Evolutionary conservation across 2,113 vertebrate genomes (phyloP), one percentile per base, ranked within the genome.

Genomic region (Lasiurus borealis): DNA sequence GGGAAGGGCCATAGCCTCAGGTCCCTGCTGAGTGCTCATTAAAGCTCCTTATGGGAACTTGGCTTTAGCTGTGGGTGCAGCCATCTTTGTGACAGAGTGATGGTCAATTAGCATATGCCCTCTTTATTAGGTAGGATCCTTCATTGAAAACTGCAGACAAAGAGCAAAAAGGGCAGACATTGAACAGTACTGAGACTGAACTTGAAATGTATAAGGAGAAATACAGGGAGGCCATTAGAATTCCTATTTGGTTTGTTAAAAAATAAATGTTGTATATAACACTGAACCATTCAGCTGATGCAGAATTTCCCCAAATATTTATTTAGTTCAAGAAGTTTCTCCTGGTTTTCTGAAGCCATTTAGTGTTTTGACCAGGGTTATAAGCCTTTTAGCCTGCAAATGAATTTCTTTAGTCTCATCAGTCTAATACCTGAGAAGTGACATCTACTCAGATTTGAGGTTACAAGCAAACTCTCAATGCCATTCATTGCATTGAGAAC

Each of bases 311-410:
- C 48, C 25, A 64, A 75, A 71, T 89, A 48, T 80, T 96, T 66
- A 78, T 71, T 78, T 91, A 64, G n/a, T 64, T 69, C 68, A 92
- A 80, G 57, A 36, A 92, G 9, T 72, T 96, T 83, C n/a, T 91
- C 40, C 50, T 72, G 12, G 23, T 83, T 29, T 50, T 82, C 11
- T 19, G 29, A 78, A 76, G 40, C 29, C 75, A 73, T 25, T 89
- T 57, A 78, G 52, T 69, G 6, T 80, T 86, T 73, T 94, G 82
- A 34, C 69, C 25, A n/a, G 27, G 8, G 23, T 64, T 84, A 10
- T 50, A 72, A 64, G 48, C n/a, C 40, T 66, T 54, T 81, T 46
- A 77, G 73, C 36, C 48, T 90, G 8, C 59, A 84, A 81, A 73
- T 54, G 66, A 14, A 72, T 93, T 78, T 90, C 68, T 90, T 76